phyloP scores from a whole-genome alignment of 2,888 invertebrate genomes.

The Nycteola revayana region DNA sequence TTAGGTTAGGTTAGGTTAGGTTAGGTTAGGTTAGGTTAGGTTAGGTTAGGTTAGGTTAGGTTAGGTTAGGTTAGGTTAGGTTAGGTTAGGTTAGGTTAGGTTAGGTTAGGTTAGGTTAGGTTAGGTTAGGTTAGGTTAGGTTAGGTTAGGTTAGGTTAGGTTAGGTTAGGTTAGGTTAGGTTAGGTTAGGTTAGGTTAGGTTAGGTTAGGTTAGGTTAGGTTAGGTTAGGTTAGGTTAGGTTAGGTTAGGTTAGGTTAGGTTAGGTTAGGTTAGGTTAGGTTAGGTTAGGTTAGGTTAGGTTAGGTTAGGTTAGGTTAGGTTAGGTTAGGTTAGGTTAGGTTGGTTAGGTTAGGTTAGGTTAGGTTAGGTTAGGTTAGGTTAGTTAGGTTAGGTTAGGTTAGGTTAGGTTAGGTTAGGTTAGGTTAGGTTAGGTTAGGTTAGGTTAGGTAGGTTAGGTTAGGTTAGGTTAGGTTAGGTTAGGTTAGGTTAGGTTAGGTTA shows the following conservation, averaged over 20 bases:
- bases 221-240: conserved; percentile 16
- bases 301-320: conserved; percentile 13
- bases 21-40: conserved; percentile 12
- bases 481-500: conserved; percentile 15
- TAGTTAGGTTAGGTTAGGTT: conserved; percentile 12
- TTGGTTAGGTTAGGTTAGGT: conserved; percentile 17
- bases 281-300: conserved; percentile 13
- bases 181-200: conserved; percentile 17
- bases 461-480: conserved; percentile 11
- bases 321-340: conserved; percentile 15
- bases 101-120: conserved; percentile 13
- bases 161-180: conserved; percentile 15
- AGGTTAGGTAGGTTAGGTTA: conserved; percentile 13
- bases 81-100: conserved; percentile 11
- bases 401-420: conserved; percentile 8
- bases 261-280: conserved; percentile 16
- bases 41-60: conserved; percentile 13
- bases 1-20: conserved; percentile 11
- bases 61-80: conserved; percentile 10
- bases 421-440: conserved; percentile 13
- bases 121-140: conserved; percentile 16
- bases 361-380: conserved; percentile 16
- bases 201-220: conserved; percentile 16
- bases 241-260: conserved; percentile 16
- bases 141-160: conserved; percentile 12